Base-by-base conservation (phyloP, 35 echinoderm and acorn worm species). In the Holothuria glaberrima region DNA sequence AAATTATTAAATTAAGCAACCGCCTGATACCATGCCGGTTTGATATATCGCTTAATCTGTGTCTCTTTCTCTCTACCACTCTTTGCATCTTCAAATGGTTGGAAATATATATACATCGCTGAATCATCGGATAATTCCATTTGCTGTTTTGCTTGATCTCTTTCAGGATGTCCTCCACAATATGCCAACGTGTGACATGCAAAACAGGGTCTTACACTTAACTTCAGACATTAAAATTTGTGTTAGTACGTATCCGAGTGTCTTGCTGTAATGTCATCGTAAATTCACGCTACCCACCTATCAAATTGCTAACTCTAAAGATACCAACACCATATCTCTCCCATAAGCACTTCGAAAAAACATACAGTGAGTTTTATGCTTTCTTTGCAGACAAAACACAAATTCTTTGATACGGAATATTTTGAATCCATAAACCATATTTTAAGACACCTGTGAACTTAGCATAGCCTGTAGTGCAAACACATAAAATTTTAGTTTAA, bases 401-500 rank as follows among this genome's bases (percentile, higher is more conserved):
- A 78, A 20, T 78, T 78, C 74, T 78, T 78, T 78, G 74, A 78
- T 21, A 24, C 25, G 28, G 35, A 78, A 78, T 78, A 52, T 21
- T 78, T 78, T 78, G 14, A 48, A 48, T 48, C 22, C 74, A 78
- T 78, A 78, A 78, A 78, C 36, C 41, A 56, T 78, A 78, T 78
- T 78, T 48, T 5, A 22, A 78, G 74, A 78, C 74, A 78, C 74
- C 74, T 48, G 74, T 78, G 74, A 78, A 78, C 74, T 78, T 78
- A 78, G 74, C 74, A 48, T 22, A 78, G 74, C 74, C 5, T 26
- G 25, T 48, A 30, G 74, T 26, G 74, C 50, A 78, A 78, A 78
- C 74, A 78, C 74, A 78, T 78, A 78, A 74, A 78, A 78, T 17
- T 78, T 21, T 48, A 78, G 38, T 78, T 78, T 78, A 78, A 78